Evolutionary conservation across 2,888 invertebrate species (phyloP), one percentile per base, ranked within the genome.

Genomic region (Drosophila ustulata): DNA sequence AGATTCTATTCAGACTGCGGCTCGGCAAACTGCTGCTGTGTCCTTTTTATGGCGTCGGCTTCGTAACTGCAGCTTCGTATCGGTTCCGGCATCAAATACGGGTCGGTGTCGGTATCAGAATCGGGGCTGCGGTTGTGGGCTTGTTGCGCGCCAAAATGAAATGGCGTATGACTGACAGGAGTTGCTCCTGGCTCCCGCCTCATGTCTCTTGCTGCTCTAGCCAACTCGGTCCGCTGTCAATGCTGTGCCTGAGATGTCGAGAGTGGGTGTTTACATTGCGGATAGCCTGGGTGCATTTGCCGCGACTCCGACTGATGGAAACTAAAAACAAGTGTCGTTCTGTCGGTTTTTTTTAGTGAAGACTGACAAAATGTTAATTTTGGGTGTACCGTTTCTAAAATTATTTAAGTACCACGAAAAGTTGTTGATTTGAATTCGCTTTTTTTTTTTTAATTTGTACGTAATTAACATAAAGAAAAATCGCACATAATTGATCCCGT

Each of bases 131-230:
- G 59, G 56, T 39, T 53, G 51, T 46, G 61, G 59, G 51, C 37
- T 64, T 51, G 53, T 45, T 56, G 61, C 68, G 66, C 86, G 78
- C 78, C 86, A 80, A 86, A 80, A 80, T 71, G 56, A 83, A 88
- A 71, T 65, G 63, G 62, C 83, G 71, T 66, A 70, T 74, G 88
- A 80, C 66, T 75, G 82, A 69, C 72, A 66, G 66, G 43, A 64
- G 57, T 50, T 56, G 47, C 39, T 26, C 49, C 9, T 23, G 58
- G 45, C 18, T 46, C 3, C 9, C 6, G 13, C 26, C 34, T 30
- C 18, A 18, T 30, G 28, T 3, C 6, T 9, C 51, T n/a, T n/a
- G 7, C 46, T 7, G 11, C 47, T 7, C 2, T 28, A 7, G 9
- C 26, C 18, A 18, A 18, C 18, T 25, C 5, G n/a, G 11, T 11